Conservation (phyloP, 2,113 vertebrate species). For the Salvelinus alpinus region DNA sequence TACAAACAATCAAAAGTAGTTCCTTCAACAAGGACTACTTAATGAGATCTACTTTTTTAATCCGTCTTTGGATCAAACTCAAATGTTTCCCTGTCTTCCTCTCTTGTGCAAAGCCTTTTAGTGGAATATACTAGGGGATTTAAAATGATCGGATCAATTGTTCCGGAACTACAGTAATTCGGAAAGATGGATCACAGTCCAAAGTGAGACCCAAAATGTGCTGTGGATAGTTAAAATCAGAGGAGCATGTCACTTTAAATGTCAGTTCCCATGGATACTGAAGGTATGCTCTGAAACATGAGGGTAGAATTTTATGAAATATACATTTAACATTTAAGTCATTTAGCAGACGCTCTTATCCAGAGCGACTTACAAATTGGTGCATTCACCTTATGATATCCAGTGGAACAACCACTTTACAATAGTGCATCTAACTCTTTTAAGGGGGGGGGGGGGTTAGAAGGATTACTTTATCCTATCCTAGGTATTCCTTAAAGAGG, state of each 20-base stretch:
- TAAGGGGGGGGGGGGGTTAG: too few species aligned
- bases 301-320: constrained; percentile 37
- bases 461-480: too few species aligned
- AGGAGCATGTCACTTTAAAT: constrained; percentile 61
- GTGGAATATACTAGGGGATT: constrained; percentile 43
- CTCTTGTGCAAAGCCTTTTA: constrained; percentile 39
- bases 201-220: constrained; percentile 57
- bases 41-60: constrained; percentile 21
- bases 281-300: constrained; percentile 27
- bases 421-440: too few species aligned
- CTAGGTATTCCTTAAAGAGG: too few species aligned
- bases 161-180: constrained; percentile 55
- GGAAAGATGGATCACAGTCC: constrained; percentile 58
- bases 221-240: constrained; percentile 61
- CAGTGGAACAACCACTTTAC: too few species aligned
- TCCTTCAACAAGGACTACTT: constrained; percentile 23
- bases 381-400: too few species aligned
- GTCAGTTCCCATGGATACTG: constrained; percentile 50
- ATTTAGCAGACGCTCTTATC: too few species aligned
- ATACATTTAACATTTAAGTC: too few species aligned
- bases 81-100: constrained; percentile 32
- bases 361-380: too few species aligned
- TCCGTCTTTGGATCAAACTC: constrained; percentile 28
- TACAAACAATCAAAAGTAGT: constrained; percentile 18
- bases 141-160: constrained; percentile 55